Conservation (phyloP, 1,140 invertebrate species). For the honey bee (Apis mellifera) region DNA sequence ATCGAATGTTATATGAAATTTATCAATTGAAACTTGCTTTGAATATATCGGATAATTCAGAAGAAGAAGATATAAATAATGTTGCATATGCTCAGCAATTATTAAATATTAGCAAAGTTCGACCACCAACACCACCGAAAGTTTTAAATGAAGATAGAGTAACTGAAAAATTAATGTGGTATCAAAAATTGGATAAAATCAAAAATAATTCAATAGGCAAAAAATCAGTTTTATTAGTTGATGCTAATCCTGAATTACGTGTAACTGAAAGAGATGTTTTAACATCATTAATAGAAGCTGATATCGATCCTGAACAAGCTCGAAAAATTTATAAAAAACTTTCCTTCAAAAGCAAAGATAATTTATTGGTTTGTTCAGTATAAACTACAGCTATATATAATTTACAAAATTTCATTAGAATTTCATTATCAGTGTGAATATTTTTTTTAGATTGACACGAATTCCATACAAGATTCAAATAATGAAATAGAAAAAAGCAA, state of each 20-base stretch:
- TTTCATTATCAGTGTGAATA: neutral
- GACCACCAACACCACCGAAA: slow-evolving; percentile 73
- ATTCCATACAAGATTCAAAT: neutral
- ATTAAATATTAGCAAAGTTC: slow-evolving; percentile 40
- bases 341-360: slow-evolving; percentile 70
- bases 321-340: slow-evolving; percentile 72
- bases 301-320: slow-evolving; percentile 71
- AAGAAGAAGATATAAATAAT: slow-evolving; percentile 64
- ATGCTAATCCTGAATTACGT: slow-evolving; percentile 73
- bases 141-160: slow-evolving; percentile 72
- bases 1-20: slow-evolving; percentile 79
- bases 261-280: slow-evolving; percentile 74
- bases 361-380: slow-evolving; percentile 61
- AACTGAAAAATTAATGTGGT: slow-evolving; percentile 65
- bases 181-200: slow-evolving; percentile 53
- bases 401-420: neutral
- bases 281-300: slow-evolving; percentile 72
- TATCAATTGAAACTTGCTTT: slow-evolving; percentile 77
- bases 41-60: slow-evolving; percentile 73
- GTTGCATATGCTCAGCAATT: slow-evolving; percentile 35
- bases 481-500: neutral
- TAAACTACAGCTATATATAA: neutral
- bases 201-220: neutral
- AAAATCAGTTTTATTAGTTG: slow-evolving; percentile 66
- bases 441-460: neutral